Base-by-base conservation (phyloP, 1,140 invertebrate genomes). In the Saxidomus purpurata region DNA sequence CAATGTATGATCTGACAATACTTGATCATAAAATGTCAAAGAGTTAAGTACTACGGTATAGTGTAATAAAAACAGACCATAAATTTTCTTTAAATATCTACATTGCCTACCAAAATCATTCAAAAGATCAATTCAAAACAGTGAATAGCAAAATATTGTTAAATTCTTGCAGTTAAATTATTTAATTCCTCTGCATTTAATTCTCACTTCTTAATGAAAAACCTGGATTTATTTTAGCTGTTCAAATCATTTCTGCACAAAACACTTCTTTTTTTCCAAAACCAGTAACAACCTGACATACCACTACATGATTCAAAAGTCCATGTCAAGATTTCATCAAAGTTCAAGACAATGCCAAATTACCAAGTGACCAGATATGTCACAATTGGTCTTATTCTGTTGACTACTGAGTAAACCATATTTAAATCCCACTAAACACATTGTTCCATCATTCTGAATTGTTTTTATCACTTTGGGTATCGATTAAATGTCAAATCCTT, bases 1-100 rank as follows among this genome's bases (percentile, higher is more conserved):
- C 36, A 38, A 38, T 38, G 67, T 71, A 71, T 71, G 34, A 4
- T 38, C 67, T 38, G 17, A 71, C 67, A 71, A 71, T 71, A 71
- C 67, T 71, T 71, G 67, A 71, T 71, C 15, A 38, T 38, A 71
- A 38, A 71, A 71, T 71, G 67, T 71, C 67, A 71, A 63, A 63
- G 67, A 71, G 67, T 71, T 38, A 71, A 71, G 67, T 71, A 71
- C 11, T 22, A 40, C 38, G n/a, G 67, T 31, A 36, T 38, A 71
- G 34, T 15, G 28, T 15, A n/a, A 71, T 40, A 71, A 38, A 71
- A 71, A 40, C 67, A 38, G 67, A 36, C 34, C 8, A n/a, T 71
- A 40, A 71, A 71, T 36, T 28, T 19, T 22, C 38, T 38, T 38
- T 17, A 71, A 38, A 71, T 71, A 71, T n/a, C 31, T 38, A 38